A percentile compares a stretch with the other conserved stretches of the same genome.
These are phyloP conservation scores for Stenolophus ochropezus DNA, from an alignment of 2,888 invertebrate species.

Conservation along the genomic window DNA sequence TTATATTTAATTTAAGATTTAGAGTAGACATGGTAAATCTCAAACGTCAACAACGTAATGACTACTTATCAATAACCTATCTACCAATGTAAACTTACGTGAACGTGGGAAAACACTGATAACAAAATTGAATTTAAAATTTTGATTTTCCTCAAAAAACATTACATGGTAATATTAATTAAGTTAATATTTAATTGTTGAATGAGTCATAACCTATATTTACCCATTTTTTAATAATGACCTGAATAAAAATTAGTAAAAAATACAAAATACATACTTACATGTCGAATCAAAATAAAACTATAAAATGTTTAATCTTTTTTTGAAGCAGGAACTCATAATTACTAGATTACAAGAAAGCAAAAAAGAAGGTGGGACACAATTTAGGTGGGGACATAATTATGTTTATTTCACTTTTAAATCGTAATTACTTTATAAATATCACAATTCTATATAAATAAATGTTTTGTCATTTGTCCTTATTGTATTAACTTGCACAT, in stretches of 20 bases:
- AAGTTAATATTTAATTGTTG: neutral
- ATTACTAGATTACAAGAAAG: slow-evolving; percentile 14
- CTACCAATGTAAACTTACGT: slow-evolving; percentile 1
- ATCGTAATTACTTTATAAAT: neutral
- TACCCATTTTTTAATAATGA: neutral
- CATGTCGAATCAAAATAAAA: neutral
- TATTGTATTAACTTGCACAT: neutral
- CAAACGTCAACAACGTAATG: slow-evolving; percentile 1
- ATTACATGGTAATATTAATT: neutral
- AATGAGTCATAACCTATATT: slow-evolving; percentile 30
- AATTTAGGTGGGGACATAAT: slow-evolving; percentile 48
- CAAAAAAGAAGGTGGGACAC: slow-evolving; percentile 16
- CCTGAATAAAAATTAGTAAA: neutral
- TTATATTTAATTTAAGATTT: slow-evolving; percentile 32
- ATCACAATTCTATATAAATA: neutral
- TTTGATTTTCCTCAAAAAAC: neutral
- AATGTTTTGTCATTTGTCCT: neutral
- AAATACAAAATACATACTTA: neutral
- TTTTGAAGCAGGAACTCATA: neutral
- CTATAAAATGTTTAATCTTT: neutral
- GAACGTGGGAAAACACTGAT: slow-evolving; percentile 15
- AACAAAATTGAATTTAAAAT: neutral
- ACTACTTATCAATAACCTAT: slow-evolving; percentile 29
- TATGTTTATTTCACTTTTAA: slow-evolving; percentile 16
- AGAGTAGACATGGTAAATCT: slow-evolving; percentile 20